Percentiles rank a stretch among this genome's conserved stretches.
These are phyloP conservation scores for Drosophila fulvimacula DNA, from an alignment of 2,888 invertebrate genomes.

Conservation along the genomic window DNA sequence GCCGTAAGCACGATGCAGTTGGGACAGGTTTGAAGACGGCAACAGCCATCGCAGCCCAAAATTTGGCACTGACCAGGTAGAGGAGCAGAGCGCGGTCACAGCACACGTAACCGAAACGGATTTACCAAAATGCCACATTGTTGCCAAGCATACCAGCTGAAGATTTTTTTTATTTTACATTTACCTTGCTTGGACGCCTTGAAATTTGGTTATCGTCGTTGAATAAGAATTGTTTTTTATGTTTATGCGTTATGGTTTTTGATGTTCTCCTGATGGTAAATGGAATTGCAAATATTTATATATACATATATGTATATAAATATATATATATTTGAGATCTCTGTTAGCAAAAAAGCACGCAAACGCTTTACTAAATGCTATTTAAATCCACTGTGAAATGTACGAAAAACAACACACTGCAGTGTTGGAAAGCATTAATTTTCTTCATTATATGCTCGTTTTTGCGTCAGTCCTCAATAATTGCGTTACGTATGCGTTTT, in stretches of 20 bases:
- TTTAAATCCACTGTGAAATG: conserved; percentile 55
- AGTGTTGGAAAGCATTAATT: conserved; percentile 30
- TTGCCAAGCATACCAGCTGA: conserved; percentile 54
- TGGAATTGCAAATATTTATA: conserved; percentile 6
- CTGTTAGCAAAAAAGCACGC: conserved; percentile 13
- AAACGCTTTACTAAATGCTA: conserved; percentile 37
- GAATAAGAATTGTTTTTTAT: conserved; percentile 40
- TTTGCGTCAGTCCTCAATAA: neutral
- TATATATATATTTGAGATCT: conserved; percentile 29
- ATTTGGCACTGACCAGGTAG: conserved; percentile 77
- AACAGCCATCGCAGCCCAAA: conserved; percentile 46
- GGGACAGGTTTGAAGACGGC: conserved; percentile 72
- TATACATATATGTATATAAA: conserved; percentile 23
- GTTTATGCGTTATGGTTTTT: conserved; percentile 4
- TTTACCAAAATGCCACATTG: conserved; percentile 65
- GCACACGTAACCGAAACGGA: conserved; percentile 62
- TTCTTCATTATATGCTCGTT: conserved; percentile 14
- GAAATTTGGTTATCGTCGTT: conserved; percentile 31
- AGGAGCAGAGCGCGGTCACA: conserved; percentile 45
- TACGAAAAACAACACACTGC: conserved; percentile 48
- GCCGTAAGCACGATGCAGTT: conserved; percentile 76
- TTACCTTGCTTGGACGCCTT: conserved; percentile 54
- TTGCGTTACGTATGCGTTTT: conserved; percentile 1
- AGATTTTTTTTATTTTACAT: conserved; percentile 52
- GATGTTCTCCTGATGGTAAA: neutral